Evolutionary conservation across 64 coral and sea anemone species (phyloP).

Genomic region (Platygyra sinensis): DNA sequence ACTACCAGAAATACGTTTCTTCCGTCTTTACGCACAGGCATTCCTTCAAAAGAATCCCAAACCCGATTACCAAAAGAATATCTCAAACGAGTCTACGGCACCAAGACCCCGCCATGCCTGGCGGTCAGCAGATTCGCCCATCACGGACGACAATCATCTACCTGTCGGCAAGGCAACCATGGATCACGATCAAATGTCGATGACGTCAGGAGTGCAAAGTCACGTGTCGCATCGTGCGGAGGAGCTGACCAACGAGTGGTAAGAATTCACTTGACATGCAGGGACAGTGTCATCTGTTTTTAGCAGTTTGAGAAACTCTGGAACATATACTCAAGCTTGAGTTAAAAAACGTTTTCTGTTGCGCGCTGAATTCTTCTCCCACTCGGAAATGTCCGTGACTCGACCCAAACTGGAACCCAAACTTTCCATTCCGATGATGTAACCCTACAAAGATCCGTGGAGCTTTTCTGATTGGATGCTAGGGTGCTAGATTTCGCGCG

Average conservation of each 20-base stretch:
- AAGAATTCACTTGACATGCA: background rate
- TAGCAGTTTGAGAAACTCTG: too few relatives aligned
- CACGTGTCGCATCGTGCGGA: constrained; percentile 83
- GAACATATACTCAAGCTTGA: background rate
- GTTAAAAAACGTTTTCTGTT: background rate
- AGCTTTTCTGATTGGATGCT: background rate
- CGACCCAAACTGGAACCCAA: background rate
- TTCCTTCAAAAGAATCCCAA: background rate
- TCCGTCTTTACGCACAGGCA: background rate
- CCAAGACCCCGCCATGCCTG: constrained; percentile 79
- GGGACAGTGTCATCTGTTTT: too few relatives aligned
- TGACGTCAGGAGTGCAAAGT: constrained; percentile 75
- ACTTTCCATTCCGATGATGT: too few relatives aligned
- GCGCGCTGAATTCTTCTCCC: background rate
- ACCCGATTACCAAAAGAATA: background rate
- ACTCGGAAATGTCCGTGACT: background rate
- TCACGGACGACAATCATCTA: constrained; percentile 1
- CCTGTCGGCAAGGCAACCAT: constrained; percentile 1
- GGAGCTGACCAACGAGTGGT: constrained; percentile 92
- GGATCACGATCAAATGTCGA: constrained; percentile 78
- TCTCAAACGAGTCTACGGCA: background rate
- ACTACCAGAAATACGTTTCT: too few relatives aligned
- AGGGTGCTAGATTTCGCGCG: background rate
- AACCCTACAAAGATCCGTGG: background rate
- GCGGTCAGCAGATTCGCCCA: constrained; percentile 82